Conservation (phyloP, 2,888 invertebrate species). For the Rosalia funebris region DNA sequence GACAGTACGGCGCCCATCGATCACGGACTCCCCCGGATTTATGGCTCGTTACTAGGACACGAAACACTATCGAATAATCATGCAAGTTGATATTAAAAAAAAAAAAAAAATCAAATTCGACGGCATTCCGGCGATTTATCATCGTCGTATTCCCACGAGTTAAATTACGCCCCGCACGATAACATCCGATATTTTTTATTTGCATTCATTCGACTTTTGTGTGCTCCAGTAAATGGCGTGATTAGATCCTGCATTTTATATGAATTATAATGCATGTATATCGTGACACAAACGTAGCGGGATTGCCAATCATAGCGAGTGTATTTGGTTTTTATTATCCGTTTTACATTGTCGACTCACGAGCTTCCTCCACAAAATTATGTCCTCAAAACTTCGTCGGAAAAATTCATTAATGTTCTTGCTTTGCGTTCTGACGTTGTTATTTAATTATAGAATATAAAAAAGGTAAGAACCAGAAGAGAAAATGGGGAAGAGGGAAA, state of each 20-base stretch:
- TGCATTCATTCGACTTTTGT: not conserved
- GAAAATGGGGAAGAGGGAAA: no score
- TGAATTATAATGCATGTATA: constrained; percentile 12
- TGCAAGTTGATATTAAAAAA: constrained; percentile 9
- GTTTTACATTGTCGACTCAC: no score
- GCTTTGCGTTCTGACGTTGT: no score
- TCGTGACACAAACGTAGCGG: constrained; percentile 9
- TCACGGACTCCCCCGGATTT: constrained; percentile 6
- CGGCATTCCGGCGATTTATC: constrained; percentile 15
- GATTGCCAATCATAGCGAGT: constrained; percentile 7
- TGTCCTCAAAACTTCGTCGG: no score
- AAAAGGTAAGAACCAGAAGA: no score
- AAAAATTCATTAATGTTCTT: no score
- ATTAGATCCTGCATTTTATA: constrained; percentile 17
- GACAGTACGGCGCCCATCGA: constrained; percentile 1
- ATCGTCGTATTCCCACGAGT: not conserved
- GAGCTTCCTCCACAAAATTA: no score
- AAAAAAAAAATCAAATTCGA: constrained; percentile 15
- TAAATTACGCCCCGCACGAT: constrained; percentile 13
- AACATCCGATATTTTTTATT: constrained; percentile 17
- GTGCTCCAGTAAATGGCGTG: constrained; percentile 19
- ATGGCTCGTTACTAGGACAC: not conserved
- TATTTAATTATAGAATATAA: no score
- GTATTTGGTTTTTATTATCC: constrained; percentile 3
- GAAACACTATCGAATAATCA: constrained; percentile 5